phyloP scores from a whole-genome alignment of 2,888 invertebrate genomes.

The Leucoptera coffeella region DNA sequence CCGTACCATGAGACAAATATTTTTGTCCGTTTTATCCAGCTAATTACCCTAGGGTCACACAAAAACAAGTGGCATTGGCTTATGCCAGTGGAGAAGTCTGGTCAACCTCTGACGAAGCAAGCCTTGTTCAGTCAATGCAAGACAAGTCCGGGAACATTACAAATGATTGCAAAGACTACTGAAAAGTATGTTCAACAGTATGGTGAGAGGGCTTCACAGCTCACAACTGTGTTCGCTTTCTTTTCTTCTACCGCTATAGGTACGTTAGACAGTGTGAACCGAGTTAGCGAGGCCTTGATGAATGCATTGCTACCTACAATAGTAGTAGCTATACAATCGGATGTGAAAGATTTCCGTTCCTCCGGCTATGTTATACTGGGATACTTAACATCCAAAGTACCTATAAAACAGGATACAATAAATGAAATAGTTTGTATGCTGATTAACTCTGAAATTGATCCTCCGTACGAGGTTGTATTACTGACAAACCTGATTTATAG shows the following conservation, averaged over 20 bases:
- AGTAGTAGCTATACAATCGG: constrained; percentile 63
- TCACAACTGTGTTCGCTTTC: constrained; percentile 73
- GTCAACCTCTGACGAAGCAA: constrained; percentile 66
- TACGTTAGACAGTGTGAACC: constrained; percentile 52
- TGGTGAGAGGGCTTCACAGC: constrained; percentile 47
- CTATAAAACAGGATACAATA: constrained; percentile 57
- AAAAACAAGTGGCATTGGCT: constrained; percentile 75
- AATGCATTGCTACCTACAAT: constrained; percentile 64
- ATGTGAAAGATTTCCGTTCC: constrained; percentile 64
- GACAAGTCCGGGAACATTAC: constrained; percentile 26
- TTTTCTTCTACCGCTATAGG: constrained; percentile 72
- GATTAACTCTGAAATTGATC: constrained; percentile 23
- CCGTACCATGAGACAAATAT: constrained; percentile 92
- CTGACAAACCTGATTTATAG: constrained; percentile 67
- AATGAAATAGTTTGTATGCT: constrained; percentile 50
- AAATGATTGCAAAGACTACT: constrained; percentile 21
- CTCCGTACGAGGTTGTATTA: constrained; percentile 55
- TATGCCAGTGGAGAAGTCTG: constrained; percentile 63
- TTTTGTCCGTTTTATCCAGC: constrained; percentile 76
- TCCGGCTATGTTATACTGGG: constrained; percentile 69
- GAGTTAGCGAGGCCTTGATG: constrained; percentile 59
- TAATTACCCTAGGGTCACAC: constrained; percentile 57
- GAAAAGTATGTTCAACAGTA: constrained; percentile 50
- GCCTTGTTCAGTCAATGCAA: constrained; percentile 68
- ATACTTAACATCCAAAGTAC: constrained; percentile 60